A percentile compares a stretch with the other conserved stretches of the same genome.
Evolutionary conservation across 1,140 invertebrate genomes (phyloP).

Genomic region (Sesamia nonagrioides): DNA sequence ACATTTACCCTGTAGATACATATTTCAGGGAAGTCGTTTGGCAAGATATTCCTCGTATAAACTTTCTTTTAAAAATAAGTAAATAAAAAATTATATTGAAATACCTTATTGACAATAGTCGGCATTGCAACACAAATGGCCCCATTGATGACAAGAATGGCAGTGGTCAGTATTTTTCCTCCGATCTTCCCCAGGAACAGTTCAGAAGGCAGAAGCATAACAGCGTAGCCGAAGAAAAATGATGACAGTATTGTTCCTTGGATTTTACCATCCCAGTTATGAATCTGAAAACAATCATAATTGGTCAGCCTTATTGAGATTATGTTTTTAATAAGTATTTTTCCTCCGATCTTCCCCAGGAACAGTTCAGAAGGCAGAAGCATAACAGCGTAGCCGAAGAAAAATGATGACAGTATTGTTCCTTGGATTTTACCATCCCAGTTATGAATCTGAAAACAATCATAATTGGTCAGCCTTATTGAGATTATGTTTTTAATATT

Average conservation of each 20-base stretch:
- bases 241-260: constrained; percentile 74
- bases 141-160: constrained; percentile 71
- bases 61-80: neutral
- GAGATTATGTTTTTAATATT: no score
- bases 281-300: constrained; percentile 60
- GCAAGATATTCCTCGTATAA: no score
- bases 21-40: no score
- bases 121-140: constrained; percentile 71
- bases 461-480: no score
- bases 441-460: constrained; percentile 66
- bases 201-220: constrained; percentile 69
- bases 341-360: constrained; percentile 67
- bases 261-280: constrained; percentile 70
- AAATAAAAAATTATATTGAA: neutral
- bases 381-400: constrained; percentile 72
- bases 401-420: constrained; percentile 71
- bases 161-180: constrained; percentile 68
- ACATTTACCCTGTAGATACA: no score
- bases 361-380: constrained; percentile 69
- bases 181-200: constrained; percentile 64
- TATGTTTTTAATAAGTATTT: no score
- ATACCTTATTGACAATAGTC: constrained; percentile 77
- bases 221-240: constrained; percentile 75
- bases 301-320: no score
- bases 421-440: constrained; percentile 74